Conservation (phyloP, 1,140 invertebrate species). For the Oedothorax gibbosus region DNA sequence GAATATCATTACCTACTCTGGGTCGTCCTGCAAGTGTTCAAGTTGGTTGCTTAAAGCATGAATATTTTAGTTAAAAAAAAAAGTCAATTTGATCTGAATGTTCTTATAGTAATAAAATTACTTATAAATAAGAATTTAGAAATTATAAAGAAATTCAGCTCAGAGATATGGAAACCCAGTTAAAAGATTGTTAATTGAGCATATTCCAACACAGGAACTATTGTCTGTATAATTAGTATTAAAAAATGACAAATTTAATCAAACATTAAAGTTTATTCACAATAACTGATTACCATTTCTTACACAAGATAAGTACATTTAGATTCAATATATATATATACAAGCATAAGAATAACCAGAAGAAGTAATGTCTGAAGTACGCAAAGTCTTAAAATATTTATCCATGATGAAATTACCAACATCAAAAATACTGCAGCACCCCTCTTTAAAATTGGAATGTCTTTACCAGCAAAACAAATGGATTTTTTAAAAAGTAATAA, state of each 20-base stretch:
- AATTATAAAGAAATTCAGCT: too few species aligned
- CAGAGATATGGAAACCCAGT: too few species aligned
- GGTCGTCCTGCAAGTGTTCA: too few species aligned
- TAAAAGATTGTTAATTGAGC: too few species aligned
- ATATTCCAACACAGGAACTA: background rate
- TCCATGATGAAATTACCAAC: slow-evolving; percentile 1
- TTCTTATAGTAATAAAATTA: too few species aligned
- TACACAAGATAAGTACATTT: slow-evolving; percentile 26
- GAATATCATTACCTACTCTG: too few species aligned
- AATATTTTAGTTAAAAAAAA: too few species aligned
- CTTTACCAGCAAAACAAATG: too few species aligned
- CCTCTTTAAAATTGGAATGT: slow-evolving; percentile 3
- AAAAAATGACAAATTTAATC: background rate
- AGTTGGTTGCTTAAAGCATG: too few species aligned
- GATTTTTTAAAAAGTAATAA: too few species aligned
- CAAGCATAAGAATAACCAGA: slow-evolving; percentile 30
- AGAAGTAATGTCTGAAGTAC: slow-evolving; percentile 22
- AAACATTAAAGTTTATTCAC: slow-evolving; percentile 45
- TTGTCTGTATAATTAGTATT: background rate
- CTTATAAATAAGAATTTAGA: too few species aligned
- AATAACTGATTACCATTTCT: slow-evolving; percentile 28
- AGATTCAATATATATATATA: slow-evolving; percentile 14
- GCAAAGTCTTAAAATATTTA: background rate
- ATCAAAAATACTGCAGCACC: slow-evolving; percentile 20
- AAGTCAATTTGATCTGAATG: too few species aligned